Percentiles rank a stretch among this genome's conserved stretches.
These are phyloP conservation scores for Amblyjoppa fuscipennis DNA, from an alignment of 2,888 invertebrate species.

Conservation along the genomic window DNA sequence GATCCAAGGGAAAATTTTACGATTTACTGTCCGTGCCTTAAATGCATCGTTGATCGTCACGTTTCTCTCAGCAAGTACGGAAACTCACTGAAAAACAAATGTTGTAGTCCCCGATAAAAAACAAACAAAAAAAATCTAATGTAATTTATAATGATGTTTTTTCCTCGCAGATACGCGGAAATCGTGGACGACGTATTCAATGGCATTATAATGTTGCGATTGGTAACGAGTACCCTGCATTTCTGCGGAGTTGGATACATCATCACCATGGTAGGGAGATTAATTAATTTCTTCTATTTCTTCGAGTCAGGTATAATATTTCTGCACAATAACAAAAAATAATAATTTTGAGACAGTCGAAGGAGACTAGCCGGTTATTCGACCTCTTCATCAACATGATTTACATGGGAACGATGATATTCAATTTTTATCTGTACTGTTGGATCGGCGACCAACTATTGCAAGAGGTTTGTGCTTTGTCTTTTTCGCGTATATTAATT, in stretches of 20 bases:
- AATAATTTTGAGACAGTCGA: slow-evolving; percentile 25
- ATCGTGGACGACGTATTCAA: slow-evolving; percentile 25
- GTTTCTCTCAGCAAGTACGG: slow-evolving; percentile 53
- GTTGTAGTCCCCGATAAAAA: background rate
- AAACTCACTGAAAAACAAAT: slow-evolving; percentile 3
- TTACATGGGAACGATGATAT: slow-evolving; percentile 61
- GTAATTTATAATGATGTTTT: background rate
- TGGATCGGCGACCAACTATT: slow-evolving; percentile 68
- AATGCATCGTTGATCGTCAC: slow-evolving; percentile 66
- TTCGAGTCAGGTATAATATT: background rate
- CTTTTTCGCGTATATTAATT: background rate
- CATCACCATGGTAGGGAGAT: slow-evolving; percentile 36
- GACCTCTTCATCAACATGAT: slow-evolving; percentile 55
- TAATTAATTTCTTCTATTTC: background rate
- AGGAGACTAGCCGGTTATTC: slow-evolving; percentile 52
- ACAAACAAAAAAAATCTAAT: background rate
- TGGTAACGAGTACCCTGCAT: slow-evolving; percentile 28
- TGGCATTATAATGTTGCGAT: slow-evolving; percentile 22
- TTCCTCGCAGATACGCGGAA: slow-evolving; percentile 9
- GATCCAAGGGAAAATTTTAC: background rate
- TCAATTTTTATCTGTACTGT: slow-evolving; percentile 68
- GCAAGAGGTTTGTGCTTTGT: slow-evolving; percentile 55
- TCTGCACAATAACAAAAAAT: slow-evolving; percentile 4
- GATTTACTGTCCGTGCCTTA: slow-evolving; percentile 51
- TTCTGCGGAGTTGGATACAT: slow-evolving; percentile 58